A percentile compares a stretch with the other conserved stretches of the same genome.
Evolutionary conservation across 2,888 invertebrate species (phyloP).

Genomic region (Falcaria lacertinaria): DNA sequence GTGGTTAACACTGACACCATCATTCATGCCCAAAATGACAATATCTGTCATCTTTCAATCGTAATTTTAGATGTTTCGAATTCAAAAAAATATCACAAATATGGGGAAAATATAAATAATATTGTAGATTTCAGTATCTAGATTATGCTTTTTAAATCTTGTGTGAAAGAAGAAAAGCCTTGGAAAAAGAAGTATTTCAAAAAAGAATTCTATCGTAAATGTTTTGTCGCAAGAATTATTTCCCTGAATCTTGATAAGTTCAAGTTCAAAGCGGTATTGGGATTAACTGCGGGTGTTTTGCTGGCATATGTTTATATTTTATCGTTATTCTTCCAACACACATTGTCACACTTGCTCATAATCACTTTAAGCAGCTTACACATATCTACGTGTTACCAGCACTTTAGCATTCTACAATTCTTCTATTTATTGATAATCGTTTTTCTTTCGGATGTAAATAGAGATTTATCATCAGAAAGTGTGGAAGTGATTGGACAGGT

Average conservation of each 20-base stretch:
- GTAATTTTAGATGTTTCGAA: background rate
- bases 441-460: background rate
- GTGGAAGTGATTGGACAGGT: background rate
- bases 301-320: background rate
- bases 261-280: background rate
- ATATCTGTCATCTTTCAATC: background rate
- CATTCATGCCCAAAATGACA: background rate
- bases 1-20: too few species aligned
- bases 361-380: background rate
- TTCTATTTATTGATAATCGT: background rate
- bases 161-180: background rate
- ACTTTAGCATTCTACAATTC: background rate
- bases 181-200: background rate
- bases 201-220: background rate
- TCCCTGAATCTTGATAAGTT: background rate
- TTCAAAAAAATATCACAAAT: background rate
- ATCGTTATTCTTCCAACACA: background rate
- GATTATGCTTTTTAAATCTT: background rate
- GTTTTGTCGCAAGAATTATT: background rate
- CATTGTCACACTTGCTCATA: background rate
- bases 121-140: background rate
- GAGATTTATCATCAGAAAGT: background rate
- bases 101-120: background rate
- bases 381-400: background rate
- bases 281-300: background rate